Percentiles rank a stretch among this genome's conserved stretches.
These are phyloP conservation scores for Parnassius mnemosyne DNA, from an alignment of 2,888 invertebrate genomes.

Conservation along the genomic window DNA sequence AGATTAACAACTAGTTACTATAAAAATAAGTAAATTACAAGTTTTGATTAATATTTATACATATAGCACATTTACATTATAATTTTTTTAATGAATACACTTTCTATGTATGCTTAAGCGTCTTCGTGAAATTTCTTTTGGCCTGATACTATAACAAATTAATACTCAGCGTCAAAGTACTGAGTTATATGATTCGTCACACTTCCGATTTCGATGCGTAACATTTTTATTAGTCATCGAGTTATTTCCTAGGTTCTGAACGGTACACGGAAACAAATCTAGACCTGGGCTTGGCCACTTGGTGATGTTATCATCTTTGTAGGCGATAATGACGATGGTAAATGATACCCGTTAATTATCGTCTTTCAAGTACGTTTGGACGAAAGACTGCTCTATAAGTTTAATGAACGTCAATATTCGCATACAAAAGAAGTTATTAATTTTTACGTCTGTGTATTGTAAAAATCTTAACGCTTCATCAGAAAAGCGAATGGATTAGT, in stretches of 20 bases:
- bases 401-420: too few relatives aligned
- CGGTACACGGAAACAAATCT: conserved; percentile 12
- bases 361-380: too few relatives aligned
- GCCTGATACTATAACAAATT: background rate
- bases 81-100: too few relatives aligned
- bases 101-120: too few relatives aligned
- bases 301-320: conserved; percentile 12
- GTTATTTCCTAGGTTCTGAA: conserved; percentile 4
- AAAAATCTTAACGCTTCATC: too few relatives aligned
- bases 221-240: conserved; percentile 51
- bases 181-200: conserved; percentile 46
- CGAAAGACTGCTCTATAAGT: too few relatives aligned
- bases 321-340: conserved; percentile 11
- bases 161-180: conserved; percentile 27
- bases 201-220: conserved; percentile 51
- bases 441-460: too few relatives aligned
- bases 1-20: background rate
- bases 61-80: too few relatives aligned
- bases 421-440: too few relatives aligned
- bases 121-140: too few relatives aligned
- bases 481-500: too few relatives aligned
- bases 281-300: background rate
- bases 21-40: background rate
- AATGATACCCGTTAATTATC: conserved; percentile 4
- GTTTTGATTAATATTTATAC: too few relatives aligned